Base-by-base conservation (phyloP, 2,888 invertebrate genomes). In the Sclerodermus sp. region DNA sequence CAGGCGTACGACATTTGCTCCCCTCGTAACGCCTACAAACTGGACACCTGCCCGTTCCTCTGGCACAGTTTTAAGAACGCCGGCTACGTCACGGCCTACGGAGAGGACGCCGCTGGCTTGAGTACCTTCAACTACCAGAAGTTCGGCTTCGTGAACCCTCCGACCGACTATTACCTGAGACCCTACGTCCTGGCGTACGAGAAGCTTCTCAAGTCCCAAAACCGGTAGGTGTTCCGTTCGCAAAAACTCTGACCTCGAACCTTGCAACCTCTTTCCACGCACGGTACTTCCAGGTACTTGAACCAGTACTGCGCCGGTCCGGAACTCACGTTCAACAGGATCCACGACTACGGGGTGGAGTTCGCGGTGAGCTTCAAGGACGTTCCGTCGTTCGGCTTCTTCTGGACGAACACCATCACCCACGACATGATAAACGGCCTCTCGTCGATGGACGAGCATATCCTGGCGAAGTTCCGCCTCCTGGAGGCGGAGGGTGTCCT, bases 101-200 rank as follows among this genome's bases (percentile, higher is more conserved):
- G 86, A 0, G 93, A 93, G 80, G 93, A 93, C 72, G 85, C 86
- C 55, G 81, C 87, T 0, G 67, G 71, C 1, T 86, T 92, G 4
- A 87, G 87, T 45, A 91, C 91, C 0, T 91, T 90, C 70, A 89
- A 89, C 67, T 90, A 86, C 62, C 70, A 83, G n/a, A 89, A 89
- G 68, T 79, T 82, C 36, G 90, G 90, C 1, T 94, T 93, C 68
- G 79, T 81, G 4, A 76, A 83, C 9, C 84, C 85, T 1, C 94
- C 95, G 0, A 88, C 90, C 0, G 91, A 94, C 70, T 91, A 91
- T 68, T 94, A 93, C 61, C 80, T 90, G 58, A 81, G 90, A 45
- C 88, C 92, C 0, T 86, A 89, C 62, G 83, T 89, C 53, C 65
- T 87, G 6, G 89, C 88, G 9, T 84, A 86, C 0, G 88, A 89